phyloP scores from a whole-genome alignment of 2,113 vertebrate species.

The Chloebia gouldiae region DNA sequence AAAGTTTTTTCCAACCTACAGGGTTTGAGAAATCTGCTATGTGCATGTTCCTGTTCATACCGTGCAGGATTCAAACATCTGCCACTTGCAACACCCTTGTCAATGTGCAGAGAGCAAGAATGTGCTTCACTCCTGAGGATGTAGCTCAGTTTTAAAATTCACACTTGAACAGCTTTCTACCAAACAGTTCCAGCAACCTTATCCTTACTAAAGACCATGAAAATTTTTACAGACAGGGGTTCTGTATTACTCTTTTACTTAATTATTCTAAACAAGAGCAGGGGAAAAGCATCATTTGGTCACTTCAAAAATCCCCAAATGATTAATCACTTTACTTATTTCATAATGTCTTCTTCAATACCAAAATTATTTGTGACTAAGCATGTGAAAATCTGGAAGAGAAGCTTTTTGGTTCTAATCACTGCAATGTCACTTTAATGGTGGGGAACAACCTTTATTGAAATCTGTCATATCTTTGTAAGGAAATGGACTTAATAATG shows the following conservation, averaged over 20 bases:
- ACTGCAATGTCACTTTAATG: not conserved
- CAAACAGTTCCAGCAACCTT: not conserved
- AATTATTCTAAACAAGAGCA: not conserved
- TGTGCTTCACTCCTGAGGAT: accelerated
- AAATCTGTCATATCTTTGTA: not conserved
- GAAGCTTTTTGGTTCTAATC: not conserved
- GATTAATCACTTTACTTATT: not conserved
- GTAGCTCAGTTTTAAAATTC: not conserved
- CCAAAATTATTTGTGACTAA: not conserved
- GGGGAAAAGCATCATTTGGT: not conserved
- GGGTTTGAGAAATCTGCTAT: not conserved
- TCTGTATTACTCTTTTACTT: not conserved
- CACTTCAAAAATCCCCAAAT: not conserved
- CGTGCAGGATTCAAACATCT: not conserved
- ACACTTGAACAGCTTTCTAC: not conserved
- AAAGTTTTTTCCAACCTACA: not conserved
- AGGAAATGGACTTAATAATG: not conserved
- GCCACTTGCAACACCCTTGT: not conserved
- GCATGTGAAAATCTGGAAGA: not conserved
- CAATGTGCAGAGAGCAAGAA: not conserved
- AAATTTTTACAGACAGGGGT: not conserved
- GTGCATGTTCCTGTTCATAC: not conserved
- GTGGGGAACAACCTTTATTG: not conserved
- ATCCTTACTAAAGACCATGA: not conserved
- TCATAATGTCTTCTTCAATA: not conserved